A percentile compares a stretch with the other conserved stretches of the same genome.
phyloP scores from a whole-genome alignment of 2,113 vertebrate species.

The Tretioscincus oriximinensis region DNA sequence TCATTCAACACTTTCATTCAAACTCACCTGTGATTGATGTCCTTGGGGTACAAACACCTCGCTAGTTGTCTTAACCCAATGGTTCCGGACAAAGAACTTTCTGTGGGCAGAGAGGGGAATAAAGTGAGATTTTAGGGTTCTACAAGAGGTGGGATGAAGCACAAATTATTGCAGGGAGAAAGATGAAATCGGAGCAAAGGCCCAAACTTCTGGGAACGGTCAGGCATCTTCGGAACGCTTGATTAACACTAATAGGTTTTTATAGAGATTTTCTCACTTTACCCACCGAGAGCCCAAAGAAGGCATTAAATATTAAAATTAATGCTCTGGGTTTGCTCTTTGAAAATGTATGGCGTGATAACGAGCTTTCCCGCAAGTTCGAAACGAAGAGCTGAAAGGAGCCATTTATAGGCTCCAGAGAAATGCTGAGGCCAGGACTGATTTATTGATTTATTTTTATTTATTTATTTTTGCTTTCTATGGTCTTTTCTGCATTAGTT shows the following conservation, averaged over 20 bases:
- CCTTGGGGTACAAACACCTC: conserved; percentile 63
- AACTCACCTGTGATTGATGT: conserved; percentile 61
- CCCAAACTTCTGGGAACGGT: conserved; percentile 73
- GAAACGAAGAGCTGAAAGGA: conserved; percentile 43
- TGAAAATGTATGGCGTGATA: conserved; percentile 65
- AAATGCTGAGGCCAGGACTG: neutral
- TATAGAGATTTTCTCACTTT: conserved; percentile 75
- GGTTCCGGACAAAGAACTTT: conserved; percentile 41
- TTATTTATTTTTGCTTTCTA: no score
- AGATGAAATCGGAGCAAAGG: conserved; percentile 28
- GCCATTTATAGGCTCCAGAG: conserved; percentile 12
- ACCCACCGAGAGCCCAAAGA: conserved; percentile 67
- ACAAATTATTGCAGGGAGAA: conserved; percentile 49
- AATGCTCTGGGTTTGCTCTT: conserved; percentile 66
- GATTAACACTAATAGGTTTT: conserved; percentile 76
- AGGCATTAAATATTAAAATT: conserved; percentile 76
- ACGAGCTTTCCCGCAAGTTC: conserved; percentile 74
- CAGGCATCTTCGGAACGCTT: conserved; percentile 70
- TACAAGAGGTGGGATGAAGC: conserved; percentile 26
- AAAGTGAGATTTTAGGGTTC: conserved; percentile 60
- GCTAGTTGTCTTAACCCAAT: conserved; percentile 58
- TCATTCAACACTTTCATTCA: conserved; percentile 49
- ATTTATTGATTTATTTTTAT: neutral
- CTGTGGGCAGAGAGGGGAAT: conserved; percentile 38
- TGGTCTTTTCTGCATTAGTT: no score